A percentile compares a stretch with the other conserved stretches of the same genome.
phyloP scores from a whole-genome alignment of 1,140 invertebrate species.

The Tyrophagus putrescentiae region DNA sequence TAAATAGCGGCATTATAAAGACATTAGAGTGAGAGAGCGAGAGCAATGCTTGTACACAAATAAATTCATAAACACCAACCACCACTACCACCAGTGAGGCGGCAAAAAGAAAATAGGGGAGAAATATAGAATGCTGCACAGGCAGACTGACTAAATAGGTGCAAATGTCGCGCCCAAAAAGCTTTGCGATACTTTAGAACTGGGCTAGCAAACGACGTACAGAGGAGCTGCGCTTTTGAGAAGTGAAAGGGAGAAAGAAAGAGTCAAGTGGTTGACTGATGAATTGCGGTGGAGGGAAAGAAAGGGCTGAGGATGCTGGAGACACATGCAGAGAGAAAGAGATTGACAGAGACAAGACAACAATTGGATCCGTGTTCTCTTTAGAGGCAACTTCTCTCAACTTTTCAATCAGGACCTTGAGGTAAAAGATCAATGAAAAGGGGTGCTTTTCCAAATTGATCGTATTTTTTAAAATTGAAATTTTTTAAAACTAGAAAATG shows the following conservation, averaged over 20 bases:
- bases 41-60: background rate
- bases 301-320: background rate
- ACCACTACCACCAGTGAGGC: background rate
- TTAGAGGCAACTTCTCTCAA: too few species aligned
- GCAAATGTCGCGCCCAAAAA: constrained; percentile 11
- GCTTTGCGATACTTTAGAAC: background rate
- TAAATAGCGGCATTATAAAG: background rate
- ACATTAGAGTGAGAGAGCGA: background rate
- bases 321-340: background rate
- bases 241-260: too few species aligned
- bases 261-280: too few species aligned
- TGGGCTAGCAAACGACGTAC: background rate
- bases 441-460: too few species aligned
- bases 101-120: background rate
- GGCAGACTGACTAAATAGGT: constrained; percentile 16
- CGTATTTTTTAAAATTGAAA: too few species aligned
- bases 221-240: background rate
- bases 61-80: background rate
- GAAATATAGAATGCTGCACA: background rate
- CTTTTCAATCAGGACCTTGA: too few species aligned
- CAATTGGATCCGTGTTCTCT: too few species aligned
- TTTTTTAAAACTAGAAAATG: too few species aligned
- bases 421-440: too few species aligned
- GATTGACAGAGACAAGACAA: too few species aligned
- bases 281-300: too few species aligned